Evolutionary conservation across 2,797 vertebrate species (phyloP).

Genomic region (Pipistrellus pygmaeus): DNA sequence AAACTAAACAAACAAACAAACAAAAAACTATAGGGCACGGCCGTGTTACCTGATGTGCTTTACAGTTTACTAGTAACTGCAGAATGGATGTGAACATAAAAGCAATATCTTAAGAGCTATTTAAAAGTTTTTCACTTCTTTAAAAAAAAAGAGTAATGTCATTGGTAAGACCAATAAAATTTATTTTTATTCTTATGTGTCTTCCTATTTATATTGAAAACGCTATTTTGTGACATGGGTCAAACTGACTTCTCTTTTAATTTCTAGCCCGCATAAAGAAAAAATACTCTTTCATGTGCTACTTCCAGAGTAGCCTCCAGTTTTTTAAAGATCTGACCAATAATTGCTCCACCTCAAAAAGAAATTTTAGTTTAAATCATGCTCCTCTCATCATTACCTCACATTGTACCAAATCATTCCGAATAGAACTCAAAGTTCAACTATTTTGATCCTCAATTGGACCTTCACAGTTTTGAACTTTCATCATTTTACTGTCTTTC

Average conservation of each 20-base stretch:
- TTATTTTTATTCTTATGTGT: not conserved
- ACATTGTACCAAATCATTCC: not conserved
- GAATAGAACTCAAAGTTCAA: not conserved
- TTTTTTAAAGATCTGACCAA: not conserved
- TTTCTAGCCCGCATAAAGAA: not conserved
- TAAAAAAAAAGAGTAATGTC: not conserved
- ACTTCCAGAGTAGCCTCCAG: not conserved
- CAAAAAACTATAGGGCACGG: not conserved
- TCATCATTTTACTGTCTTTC: not conserved
- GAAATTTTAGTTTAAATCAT: not conserved
- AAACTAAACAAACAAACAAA: not conserved
- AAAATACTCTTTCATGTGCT: not conserved
- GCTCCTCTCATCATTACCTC: not conserved
- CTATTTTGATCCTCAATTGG: not conserved
- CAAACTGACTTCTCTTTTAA: not conserved
- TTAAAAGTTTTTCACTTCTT: not conserved
- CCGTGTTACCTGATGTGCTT: constrained; percentile 20
- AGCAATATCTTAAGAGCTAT: not conserved
- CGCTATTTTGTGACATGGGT: not conserved
- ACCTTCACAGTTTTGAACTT: not conserved
- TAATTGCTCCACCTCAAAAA: not conserved
- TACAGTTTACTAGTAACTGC: not conserved
- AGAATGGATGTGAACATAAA: not conserved
- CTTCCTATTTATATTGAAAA: not conserved
- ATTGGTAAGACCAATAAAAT: not conserved